phyloP scores from a whole-genome alignment of 2,797 vertebrate genomes.

The Cirrhinus mrigala region DNA sequence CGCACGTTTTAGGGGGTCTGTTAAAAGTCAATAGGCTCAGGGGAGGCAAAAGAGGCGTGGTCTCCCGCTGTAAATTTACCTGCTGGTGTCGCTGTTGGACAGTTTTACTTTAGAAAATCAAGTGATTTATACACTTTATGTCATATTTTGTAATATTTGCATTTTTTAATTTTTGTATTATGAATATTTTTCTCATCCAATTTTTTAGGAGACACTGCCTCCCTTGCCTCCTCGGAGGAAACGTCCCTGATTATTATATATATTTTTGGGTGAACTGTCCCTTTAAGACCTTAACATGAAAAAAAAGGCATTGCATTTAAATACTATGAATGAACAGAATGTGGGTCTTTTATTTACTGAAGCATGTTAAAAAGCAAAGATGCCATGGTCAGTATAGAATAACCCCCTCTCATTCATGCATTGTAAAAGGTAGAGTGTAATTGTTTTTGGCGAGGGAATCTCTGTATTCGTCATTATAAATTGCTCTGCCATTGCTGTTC shows the following conservation, averaged over 20 bases:
- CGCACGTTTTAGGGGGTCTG: too few relatives aligned
- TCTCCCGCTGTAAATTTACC: too few relatives aligned
- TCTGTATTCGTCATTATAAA: slow-evolving; percentile 63
- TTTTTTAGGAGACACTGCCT: too few relatives aligned
- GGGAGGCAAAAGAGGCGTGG: too few relatives aligned
- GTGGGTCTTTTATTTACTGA: background rate
- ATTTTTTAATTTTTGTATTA: too few relatives aligned
- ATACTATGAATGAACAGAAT: background rate
- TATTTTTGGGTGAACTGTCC: background rate
- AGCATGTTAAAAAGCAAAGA: background rate
- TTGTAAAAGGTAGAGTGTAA: slow-evolving; percentile 34
- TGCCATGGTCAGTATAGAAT: background rate
- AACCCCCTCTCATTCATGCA: background rate
- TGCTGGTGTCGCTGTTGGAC: too few relatives aligned
- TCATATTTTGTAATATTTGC: too few relatives aligned
- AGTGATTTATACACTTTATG: too few relatives aligned
- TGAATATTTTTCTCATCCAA: too few relatives aligned
- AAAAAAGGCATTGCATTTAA: background rate
- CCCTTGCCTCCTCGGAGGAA: too few relatives aligned
- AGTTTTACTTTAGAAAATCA: too few relatives aligned
- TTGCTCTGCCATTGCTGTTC: slow-evolving; percentile 50
- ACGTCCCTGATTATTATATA: background rate
- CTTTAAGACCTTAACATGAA: background rate
- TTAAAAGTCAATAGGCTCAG: too few relatives aligned
- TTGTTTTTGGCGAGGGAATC: slow-evolving; percentile 47